Evolutionary conservation across 2,113 vertebrate species (phyloP), one percentile per base, ranked within the genome.

Genomic region (Cheirogaleus medius): DNA sequence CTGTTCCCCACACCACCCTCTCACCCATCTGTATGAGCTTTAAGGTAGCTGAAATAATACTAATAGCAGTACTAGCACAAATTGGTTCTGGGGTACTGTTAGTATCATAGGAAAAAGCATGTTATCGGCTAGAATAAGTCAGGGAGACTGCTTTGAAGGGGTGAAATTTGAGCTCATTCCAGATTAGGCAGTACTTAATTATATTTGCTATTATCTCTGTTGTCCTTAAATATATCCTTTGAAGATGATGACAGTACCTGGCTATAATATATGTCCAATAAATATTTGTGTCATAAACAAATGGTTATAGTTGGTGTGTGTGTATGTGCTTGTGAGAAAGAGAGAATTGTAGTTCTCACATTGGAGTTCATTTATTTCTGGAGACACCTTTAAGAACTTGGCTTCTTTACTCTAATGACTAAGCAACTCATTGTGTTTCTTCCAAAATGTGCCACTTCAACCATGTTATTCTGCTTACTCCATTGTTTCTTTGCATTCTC

Each of bases 311-410:
- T 83, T 68, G 23, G 23, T 69, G 1, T 66, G 23, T 25, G 4
- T 56, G 23, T 27, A 71, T 32, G 37, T 21, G 42, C 3, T 5
- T 14, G 27, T 27, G 47, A 20, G 8, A 54, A 29, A 76, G 17
- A 73, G 8, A 13, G 17, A 63, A 64, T n/a, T 64, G 6, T 60
- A 69, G 49, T 86, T 68, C 37, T 39, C n/a, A 18, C 20, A 60
- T 56, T 81, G 17, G 27, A 88, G 60, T 96, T 94, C 80, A 94
- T 80, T 90, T 97, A 78, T 95, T 95, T 92, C 34, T 91, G 73
- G 47, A 94, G 32, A 49, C 14, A 93, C 5, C 8, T 80, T 89
- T 86, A 77, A 60, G 39, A 93, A 93, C 83, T 78, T 97, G n/a
- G 3, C 44, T 66, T 80, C 69, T 92, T 92, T 64, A 44, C 63